Evolutionary conservation across 2,888 invertebrate genomes (phyloP), one percentile per base, ranked within the genome.

Genomic region (Trachelus stipa): DNA sequence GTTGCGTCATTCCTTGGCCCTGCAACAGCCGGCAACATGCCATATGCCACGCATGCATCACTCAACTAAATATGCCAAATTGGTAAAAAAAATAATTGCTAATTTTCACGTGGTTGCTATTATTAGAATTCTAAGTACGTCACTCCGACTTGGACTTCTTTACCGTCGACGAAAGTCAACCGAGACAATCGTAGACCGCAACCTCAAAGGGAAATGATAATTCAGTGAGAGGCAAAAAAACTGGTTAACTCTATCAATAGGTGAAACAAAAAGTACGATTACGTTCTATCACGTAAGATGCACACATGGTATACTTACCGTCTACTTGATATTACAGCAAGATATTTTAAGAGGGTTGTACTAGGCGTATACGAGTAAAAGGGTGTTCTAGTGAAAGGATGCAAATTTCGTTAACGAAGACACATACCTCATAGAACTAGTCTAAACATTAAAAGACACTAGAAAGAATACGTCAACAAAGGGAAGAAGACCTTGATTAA

Each of bases 1-100:
- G 89, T 88, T 91, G 91, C 88, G 89, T 89, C 92, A 92, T 92
- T 90, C 92, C 91, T 89, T 91, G 92, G 85, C 91, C 92, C 92
- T 92, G 91, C 87, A 92, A 92, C 91, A 91, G 89, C 91, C 90
- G 88, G 85, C 88, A 88, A 88, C 89, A 88, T 88, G 88, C 88
- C 88, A 83, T 87, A 87, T 88, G 90, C 89, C 83, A 87, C 87
- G 90, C 91, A 90, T 90, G 90, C 90, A 88, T 90, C 84, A 87
- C 87, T 89, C 86, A 87, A 86, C 90, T 90, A 90, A 88, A 83
- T 86, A 85, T 87, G 88, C 86, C 85, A 85, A 56, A 85, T 86
- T 82, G 77, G 78, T 80, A 82, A 82, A 78, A 73, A 77, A 73
- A 73, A 35, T 73, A 35, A 34, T 31, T 37, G 12, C 73, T 56